Conservation (phyloP, 2,113 vertebrate genomes). For the Corapipo altera region DNA sequence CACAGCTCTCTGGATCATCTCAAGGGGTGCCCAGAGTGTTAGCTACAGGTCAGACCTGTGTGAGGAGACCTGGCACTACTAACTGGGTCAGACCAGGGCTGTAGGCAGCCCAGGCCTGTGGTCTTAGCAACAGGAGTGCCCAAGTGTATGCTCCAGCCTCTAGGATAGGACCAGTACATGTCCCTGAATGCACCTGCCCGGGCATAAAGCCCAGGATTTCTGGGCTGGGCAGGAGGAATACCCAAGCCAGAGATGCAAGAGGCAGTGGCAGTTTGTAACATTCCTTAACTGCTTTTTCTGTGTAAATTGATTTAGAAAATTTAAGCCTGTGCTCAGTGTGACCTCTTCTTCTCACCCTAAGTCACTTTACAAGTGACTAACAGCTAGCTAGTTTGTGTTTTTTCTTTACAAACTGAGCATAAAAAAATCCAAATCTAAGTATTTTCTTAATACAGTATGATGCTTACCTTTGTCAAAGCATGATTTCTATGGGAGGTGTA, state of each 20-base stretch:
- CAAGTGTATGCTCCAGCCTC: background rate
- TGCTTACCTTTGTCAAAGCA: background rate
- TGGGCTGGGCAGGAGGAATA: background rate
- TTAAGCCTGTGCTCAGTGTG: background rate
- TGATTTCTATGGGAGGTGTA: background rate
- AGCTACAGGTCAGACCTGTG: background rate
- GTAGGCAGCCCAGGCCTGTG: background rate
- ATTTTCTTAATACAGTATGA: background rate
- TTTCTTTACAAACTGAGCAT: background rate
- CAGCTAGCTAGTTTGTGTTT: background rate
- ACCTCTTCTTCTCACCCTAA: background rate
- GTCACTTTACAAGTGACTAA: background rate
- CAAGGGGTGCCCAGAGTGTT: fast-evolving
- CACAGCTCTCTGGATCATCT: background rate
- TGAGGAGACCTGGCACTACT: background rate
- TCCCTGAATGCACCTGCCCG: background rate
- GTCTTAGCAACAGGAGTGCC: background rate
- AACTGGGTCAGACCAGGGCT: background rate
- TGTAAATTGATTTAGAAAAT: background rate
- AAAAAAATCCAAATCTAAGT: background rate
- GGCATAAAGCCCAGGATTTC: background rate
- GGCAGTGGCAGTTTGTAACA: background rate
- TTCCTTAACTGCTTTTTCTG: background rate
- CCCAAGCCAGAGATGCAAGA: background rate
- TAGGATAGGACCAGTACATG: background rate